These are phyloP conservation scores for Aphodius granarius DNA, from an alignment of 2,888 invertebrate species.

Conservation along the genomic window DNA sequence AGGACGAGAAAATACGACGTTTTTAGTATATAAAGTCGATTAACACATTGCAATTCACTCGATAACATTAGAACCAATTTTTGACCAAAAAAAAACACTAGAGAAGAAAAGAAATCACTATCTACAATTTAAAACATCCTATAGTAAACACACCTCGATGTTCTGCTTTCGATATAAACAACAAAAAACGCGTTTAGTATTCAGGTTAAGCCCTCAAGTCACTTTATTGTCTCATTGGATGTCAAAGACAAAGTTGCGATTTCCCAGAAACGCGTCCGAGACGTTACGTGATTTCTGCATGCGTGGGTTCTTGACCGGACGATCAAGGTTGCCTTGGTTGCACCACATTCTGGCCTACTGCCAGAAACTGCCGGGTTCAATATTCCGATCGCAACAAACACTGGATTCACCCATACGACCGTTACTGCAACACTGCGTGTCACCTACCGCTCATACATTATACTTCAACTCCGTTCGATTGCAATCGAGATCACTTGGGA, in stretches of 20 bases:
- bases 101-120: too few relatives aligned
- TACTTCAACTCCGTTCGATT: too few relatives aligned
- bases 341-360: conserved; percentile 36
- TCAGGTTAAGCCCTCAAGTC: neutral
- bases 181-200: neutral
- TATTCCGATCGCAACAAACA: conserved; percentile 23
- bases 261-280: neutral
- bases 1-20: neutral
- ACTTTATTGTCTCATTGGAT: neutral
- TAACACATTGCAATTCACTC: neutral
- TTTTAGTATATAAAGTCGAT: neutral
- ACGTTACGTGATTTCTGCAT: neutral
- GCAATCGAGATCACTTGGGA: too few relatives aligned
- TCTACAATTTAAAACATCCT: neutral
- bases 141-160: neutral
- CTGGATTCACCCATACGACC: conserved; percentile 6
- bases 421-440: conserved; percentile 15
- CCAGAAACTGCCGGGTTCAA: conserved; percentile 39
- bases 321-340: conserved; percentile 36
- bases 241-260: neutral
- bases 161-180: neutral
- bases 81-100: neutral
- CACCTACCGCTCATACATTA: conserved; percentile 4
- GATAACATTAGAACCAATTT: neutral
- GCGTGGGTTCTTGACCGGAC: conserved; percentile 27